Percentiles rank a stretch among this genome's conserved stretches.
Conservation (phyloP, 2,113 vertebrate species). For the Panthera tigris region DNA sequence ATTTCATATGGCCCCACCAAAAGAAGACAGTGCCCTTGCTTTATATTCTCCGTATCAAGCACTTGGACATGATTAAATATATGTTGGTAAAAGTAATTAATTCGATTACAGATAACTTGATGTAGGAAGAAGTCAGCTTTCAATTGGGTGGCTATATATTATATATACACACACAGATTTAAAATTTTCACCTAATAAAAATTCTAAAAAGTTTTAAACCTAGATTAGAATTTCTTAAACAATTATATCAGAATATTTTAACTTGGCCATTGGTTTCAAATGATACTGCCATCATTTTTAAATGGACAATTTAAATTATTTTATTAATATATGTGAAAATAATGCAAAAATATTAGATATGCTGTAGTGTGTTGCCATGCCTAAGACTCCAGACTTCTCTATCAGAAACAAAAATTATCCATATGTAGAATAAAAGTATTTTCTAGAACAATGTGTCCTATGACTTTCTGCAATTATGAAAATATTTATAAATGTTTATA, state of each 20-base stretch:
- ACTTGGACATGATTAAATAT: background rate
- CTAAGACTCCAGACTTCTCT: background rate
- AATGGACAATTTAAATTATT: background rate
- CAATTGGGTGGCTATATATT: background rate
- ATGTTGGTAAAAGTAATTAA: background rate
- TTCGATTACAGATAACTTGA: background rate
- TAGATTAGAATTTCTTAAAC: background rate
- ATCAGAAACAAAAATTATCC: background rate
- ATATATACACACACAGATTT: background rate
- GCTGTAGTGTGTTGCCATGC: background rate
- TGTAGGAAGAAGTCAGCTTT: background rate
- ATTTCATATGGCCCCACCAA: accelerated
- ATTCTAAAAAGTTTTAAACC: background rate
- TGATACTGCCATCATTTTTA: background rate
- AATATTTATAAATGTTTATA: background rate
- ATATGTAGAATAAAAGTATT: background rate
- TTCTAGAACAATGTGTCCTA: background rate
- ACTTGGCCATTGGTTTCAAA: background rate
- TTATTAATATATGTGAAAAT: background rate
- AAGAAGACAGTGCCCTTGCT: background rate
- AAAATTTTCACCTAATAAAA: background rate
- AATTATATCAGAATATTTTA: background rate
- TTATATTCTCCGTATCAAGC: background rate
- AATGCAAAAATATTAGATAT: background rate
- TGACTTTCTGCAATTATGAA: background rate